Evolutionary conservation across 2,113 vertebrate genomes (phyloP).

Genomic region (Hystrix cristata): DNA sequence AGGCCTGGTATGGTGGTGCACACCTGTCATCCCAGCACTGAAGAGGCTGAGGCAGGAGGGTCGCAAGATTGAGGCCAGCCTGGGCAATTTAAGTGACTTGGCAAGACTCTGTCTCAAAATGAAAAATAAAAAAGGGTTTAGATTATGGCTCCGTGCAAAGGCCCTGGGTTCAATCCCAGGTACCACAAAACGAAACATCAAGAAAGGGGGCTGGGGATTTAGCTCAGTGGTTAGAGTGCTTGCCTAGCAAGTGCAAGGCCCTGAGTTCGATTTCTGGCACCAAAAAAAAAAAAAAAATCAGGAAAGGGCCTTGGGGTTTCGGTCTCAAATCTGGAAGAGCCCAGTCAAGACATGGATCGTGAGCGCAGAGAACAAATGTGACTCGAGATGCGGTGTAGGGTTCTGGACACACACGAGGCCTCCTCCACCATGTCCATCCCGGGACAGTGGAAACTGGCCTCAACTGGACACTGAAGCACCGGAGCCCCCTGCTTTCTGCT

Average conservation of each 20-base stretch:
- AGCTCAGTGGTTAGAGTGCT: too few relatives aligned
- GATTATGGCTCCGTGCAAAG: neutral
- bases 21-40: neutral
- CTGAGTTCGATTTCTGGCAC: too few relatives aligned
- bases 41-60: neutral
- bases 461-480: rapidly evolving
- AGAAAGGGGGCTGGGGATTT: too few relatives aligned
- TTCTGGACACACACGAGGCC: neutral
- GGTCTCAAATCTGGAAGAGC: neutral
- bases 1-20: neutral
- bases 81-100: neutral
- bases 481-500: too few relatives aligned
- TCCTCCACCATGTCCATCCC: too few relatives aligned
- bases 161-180: neutral
- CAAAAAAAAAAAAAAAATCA: too few relatives aligned
- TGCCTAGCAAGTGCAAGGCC: too few relatives aligned
- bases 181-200: neutral
- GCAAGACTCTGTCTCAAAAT: neutral
- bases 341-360: neutral
- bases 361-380: neutral
- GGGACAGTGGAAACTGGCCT: neutral
- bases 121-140: neutral
- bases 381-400: neutral
- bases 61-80: neutral
- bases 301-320: neutral